Evolutionary conservation across 2,797 vertebrate genomes (phyloP).

Genomic region (Merluccius polli): DNA sequence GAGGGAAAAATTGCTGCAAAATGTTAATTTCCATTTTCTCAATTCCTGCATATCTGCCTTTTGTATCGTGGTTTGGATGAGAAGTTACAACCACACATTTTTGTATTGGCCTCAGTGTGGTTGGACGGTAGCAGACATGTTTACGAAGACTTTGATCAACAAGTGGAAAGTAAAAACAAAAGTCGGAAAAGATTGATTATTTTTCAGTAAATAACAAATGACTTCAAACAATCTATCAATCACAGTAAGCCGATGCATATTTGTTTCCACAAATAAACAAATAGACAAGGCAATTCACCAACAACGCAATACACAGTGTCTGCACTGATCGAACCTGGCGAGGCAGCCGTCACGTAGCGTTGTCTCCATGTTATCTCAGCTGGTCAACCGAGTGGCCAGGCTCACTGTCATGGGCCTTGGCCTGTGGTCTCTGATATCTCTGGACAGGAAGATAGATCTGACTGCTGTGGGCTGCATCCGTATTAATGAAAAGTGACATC

Average conservation of each 20-base stretch:
- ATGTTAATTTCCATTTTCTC: background rate
- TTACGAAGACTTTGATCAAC: background rate
- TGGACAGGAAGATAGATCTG: slow-evolving; percentile 64
- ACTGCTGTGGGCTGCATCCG: slow-evolving; percentile 62
- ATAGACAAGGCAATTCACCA: background rate
- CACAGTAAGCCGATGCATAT: background rate
- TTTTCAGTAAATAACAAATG: background rate
- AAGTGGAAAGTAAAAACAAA: background rate
- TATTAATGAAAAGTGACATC: slow-evolving; percentile 78
- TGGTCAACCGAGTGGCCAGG: slow-evolving; percentile 24
- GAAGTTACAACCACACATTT: background rate
- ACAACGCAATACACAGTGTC: background rate
- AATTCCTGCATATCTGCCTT: background rate
- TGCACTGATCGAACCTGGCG: background rate
- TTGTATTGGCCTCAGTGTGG: background rate
- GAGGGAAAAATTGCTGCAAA: background rate
- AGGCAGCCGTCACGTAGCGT: slow-evolving; percentile 1
- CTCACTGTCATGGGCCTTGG: slow-evolving; percentile 38
- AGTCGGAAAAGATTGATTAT: background rate
- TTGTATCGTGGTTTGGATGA: background rate
- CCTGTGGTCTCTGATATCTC: slow-evolving; percentile 28
- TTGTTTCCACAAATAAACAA: background rate
- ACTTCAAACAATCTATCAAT: too few species aligned
- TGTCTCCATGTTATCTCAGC: slow-evolving; percentile 42
- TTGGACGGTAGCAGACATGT: background rate